Base-by-base conservation (phyloP, 2,888 invertebrate species). In the Crepidodera aurea region DNA sequence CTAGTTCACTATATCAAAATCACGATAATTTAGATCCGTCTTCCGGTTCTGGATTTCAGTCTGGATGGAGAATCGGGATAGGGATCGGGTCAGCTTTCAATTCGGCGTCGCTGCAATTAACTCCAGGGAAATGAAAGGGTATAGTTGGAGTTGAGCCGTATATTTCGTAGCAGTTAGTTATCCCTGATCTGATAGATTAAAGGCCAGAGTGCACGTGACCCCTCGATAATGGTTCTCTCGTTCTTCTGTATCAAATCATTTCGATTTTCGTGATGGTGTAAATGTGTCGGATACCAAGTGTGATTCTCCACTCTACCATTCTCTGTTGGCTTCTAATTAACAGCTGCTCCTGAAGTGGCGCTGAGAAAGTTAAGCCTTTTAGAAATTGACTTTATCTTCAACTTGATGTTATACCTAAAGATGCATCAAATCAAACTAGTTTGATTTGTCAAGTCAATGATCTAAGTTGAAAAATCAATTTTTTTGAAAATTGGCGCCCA, bases 121-220 rank as follows among this genome's bases (percentile, higher is more conserved):
- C 69, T 68, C 69, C 69, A 64, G 69, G 75, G 73, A 76, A 76
- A 77, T 77, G 75, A 77, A 76, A 77, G 76, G 77, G 76, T 77
- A 71, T 75, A 75, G 70, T 72, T 69, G 68, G 71, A 74, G 72
- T 65, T 68, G 71, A 74, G 73, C 39, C 57, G 73, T 73, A 73
- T 72, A 73, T 72, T 71, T 67, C 69, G 70, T 71, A 71, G 74
- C 73, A 73, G 71, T 71, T 71, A 70, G 72, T 74, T 74, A 73
- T 69, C 69, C 67, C 72, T 73, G 75, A 77, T 75, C 73, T 70
- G 69, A 69, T 69, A 72, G 73, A 75, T 77, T 77, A 77, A 72
- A 77, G 73, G 74, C 73, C 69, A 50, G 66, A 64, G 60, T 68
- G 73, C 74, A 72, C 70, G 67, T 70, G 70, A 59, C 62, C 58